Evolutionary conservation across 1,140 invertebrate species (phyloP).

Genomic region (Luehdorfia chinensis): DNA sequence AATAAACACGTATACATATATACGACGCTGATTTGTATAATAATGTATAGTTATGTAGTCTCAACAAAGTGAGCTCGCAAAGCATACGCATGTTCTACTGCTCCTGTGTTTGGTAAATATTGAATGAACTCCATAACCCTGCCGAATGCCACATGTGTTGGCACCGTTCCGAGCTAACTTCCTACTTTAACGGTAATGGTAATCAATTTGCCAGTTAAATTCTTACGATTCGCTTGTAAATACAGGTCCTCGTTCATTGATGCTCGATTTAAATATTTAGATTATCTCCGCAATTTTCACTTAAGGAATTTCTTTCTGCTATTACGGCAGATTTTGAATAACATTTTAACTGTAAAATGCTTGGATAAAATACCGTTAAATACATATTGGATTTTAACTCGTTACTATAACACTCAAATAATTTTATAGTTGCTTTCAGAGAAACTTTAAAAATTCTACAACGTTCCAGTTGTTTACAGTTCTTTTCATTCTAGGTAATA

Average conservation of each 20-base stretch:
- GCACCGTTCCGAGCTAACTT: slow-evolving; percentile 3
- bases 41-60: too few species aligned
- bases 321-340: neutral
- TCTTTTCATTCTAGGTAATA: too few species aligned
- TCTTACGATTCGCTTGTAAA: neutral
- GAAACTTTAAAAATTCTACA: neutral
- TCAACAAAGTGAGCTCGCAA: slow-evolving; percentile 19
- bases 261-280: neutral
- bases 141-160: slow-evolving; percentile 29
- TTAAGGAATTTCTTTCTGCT: neutral
- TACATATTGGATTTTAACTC: neutral
- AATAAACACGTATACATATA: too few species aligned
- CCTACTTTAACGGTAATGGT: slow-evolving; percentile 3
- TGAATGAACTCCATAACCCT: slow-evolving; percentile 43
- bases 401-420: neutral
- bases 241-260: neutral
- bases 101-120: slow-evolving; percentile 53
- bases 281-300: slow-evolving; percentile 5
- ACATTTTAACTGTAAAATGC: neutral
- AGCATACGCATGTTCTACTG: slow-evolving; percentile 13
- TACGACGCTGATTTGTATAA: too few species aligned
- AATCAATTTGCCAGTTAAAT: slow-evolving; percentile 11
- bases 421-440: neutral
- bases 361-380: neutral
- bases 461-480: too few species aligned